Base-by-base conservation (phyloP, 2,888 invertebrate species). In the Aelia acuminata region DNA sequence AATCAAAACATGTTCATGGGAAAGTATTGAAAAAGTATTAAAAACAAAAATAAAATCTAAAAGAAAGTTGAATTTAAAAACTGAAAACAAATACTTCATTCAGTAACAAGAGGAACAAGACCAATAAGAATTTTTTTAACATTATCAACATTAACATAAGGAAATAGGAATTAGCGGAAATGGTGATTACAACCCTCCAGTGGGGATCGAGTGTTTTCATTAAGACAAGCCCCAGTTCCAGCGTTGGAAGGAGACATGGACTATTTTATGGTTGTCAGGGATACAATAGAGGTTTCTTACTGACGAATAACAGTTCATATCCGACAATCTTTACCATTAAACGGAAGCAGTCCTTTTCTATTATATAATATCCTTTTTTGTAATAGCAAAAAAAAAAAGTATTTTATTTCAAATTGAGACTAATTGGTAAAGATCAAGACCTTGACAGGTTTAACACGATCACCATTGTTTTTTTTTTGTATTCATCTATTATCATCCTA, bases 141-240 rank as follows among this genome's bases (percentile, higher is more conserved):
- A n/a, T n/a, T n/a, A n/a, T n/a, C n/a, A n/a, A n/a, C n/a, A n/a
- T n/a, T n/a, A n/a, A n/a, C n/a, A n/a, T n/a, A n/a, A n/a, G n/a
- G n/a, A n/a, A n/a, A n/a, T n/a, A n/a, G n/a, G n/a, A n/a, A n/a
- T n/a, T n/a, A n/a, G n/a, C n/a, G n/a, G n/a, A 26, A 57, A n/a
- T 13, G 13, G 57, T 57, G 26, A 57, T 57, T 57, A 57, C 57
- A 57, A 26, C 26, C 1, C 57, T 26, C 57, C 7, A 2, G 22
- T 3, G 53, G 26, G 57, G n/a, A 26, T 26, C 13, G 57, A 57
- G 57, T 57, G 57, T 18, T 26, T 57, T 26, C 57, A 57, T 26
- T 57, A 57, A 57, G 57, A 57, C 57, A 57, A 57, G 57, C 26
- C 57, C 57, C 53, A 53, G 57, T 57, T 57, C 57, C 57, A 57